A percentile compares a stretch with the other conserved stretches of the same genome.
Conservation (phyloP, 2,113 vertebrate genomes). For the Pachycephala philippinensis region DNA sequence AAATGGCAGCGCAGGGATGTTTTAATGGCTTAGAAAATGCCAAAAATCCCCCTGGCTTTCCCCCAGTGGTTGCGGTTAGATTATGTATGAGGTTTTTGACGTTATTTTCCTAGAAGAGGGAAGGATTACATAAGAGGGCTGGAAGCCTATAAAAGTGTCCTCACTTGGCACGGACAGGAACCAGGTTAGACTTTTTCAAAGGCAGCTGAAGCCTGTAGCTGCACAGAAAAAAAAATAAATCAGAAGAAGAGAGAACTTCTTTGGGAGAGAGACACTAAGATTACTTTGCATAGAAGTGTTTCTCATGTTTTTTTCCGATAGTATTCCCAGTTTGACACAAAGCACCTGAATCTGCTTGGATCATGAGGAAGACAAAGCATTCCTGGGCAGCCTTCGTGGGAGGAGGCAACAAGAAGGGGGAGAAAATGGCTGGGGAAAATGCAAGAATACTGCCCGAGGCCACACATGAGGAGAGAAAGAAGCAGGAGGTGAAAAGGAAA, state of each 20-base stretch:
- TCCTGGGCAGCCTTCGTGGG: background rate
- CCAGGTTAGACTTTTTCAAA: background rate
- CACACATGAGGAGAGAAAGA: background rate
- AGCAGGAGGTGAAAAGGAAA: background rate
- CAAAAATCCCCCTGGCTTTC: constrained; percentile 16
- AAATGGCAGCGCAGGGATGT: background rate
- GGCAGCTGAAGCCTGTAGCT: background rate
- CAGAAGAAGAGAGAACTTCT: background rate
- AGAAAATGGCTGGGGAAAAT: background rate
- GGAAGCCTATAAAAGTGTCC: constrained; percentile 35
- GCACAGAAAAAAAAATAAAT: background rate
- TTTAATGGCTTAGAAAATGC: background rate
- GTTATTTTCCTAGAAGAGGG: constrained; percentile 1
- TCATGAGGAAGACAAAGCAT: constrained; percentile 13
- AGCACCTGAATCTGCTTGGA: background rate
- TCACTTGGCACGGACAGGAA: background rate
- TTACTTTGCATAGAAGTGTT: background rate
- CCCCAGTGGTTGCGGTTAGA: background rate
- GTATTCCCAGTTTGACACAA: background rate
- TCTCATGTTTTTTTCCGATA: background rate
- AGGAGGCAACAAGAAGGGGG: background rate
- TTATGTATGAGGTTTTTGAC: background rate
- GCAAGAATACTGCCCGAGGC: constrained; percentile 8
- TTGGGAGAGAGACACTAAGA: background rate
- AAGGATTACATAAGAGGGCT: background rate